A percentile compares a stretch with the other conserved stretches of the same genome.
phyloP scores from a whole-genome alignment of 2,888 invertebrate genomes.

The Agonopterix alstromeriana region DNA sequence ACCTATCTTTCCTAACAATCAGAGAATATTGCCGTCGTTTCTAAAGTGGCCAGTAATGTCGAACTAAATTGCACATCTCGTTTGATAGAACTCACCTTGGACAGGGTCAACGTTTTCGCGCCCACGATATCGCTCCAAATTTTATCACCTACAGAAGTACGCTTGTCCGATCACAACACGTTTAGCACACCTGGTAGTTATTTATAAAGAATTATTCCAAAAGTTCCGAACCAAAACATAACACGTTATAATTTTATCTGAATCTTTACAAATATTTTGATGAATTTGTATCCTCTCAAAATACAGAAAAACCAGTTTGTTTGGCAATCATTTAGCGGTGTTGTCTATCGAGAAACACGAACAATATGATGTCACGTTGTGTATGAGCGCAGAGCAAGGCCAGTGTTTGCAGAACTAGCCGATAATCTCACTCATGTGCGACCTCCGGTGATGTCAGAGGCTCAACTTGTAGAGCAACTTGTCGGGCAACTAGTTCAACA shows the following conservation, averaged over 20 bases:
- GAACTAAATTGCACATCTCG: neutral
- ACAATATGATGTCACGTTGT: constrained; percentile 60
- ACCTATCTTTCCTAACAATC: neutral
- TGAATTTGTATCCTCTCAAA: too few species aligned
- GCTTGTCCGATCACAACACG: constrained; percentile 8
- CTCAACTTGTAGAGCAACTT: neutral
- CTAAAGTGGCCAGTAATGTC: neutral
- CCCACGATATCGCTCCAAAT: constrained; percentile 32
- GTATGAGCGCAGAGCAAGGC: constrained; percentile 54
- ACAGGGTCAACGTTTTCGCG: constrained; percentile 53
- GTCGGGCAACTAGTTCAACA: neutral
- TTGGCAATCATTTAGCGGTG: constrained; percentile 6
- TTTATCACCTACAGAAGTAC: constrained; percentile 11
- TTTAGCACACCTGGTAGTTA: constrained; percentile 7
- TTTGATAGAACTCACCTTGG: constrained; percentile 49
- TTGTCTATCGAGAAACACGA: constrained; percentile 29
- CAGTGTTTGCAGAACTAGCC: constrained; percentile 36
- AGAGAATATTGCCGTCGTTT: neutral
- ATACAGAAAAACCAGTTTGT: too few species aligned
- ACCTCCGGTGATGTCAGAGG: constrained; percentile 59
- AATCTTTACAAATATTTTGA: too few species aligned
- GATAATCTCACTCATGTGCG: constrained; percentile 46
- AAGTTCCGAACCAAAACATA: neutral
- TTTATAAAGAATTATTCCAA: neutral
- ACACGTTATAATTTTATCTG: neutral